Evolutionary conservation across 2,797 vertebrate genomes (phyloP).

Genomic region (Hylomyscus alleni): DNA sequence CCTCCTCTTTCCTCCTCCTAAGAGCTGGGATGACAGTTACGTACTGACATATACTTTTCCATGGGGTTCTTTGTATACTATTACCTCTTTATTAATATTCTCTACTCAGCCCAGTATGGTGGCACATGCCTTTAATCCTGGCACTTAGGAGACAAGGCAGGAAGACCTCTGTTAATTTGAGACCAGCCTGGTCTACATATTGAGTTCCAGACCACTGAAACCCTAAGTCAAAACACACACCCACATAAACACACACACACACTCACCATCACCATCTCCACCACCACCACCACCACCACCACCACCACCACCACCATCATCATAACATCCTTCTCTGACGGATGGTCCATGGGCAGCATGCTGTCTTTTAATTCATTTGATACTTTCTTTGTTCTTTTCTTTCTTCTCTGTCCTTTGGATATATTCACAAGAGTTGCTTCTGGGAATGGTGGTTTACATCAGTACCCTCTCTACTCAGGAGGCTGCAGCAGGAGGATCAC

Average conservation of each 20-base stretch:
- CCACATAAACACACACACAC: not conserved
- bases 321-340: not conserved
- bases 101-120: not conserved
- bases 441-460: not conserved
- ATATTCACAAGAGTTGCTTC: not conserved
- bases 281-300: no score
- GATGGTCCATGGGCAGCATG: not conserved
- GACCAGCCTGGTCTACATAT: not conserved
- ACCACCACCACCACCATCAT: no score
- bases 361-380: constrained; percentile 43
- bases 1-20: no score
- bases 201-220: not conserved
- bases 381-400: not conserved
- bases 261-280: no score
- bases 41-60: not conserved
- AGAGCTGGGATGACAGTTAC: not conserved
- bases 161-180: not conserved
- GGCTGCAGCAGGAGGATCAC: not conserved
- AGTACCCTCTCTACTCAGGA: not conserved
- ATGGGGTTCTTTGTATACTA: not conserved
- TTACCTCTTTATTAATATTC: not conserved
- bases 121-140: no score
- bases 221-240: not conserved
- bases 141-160: not conserved
- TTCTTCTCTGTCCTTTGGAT: not conserved